Conservation (phyloP, 2,113 vertebrate genomes). For the Mustelus asterias region DNA sequence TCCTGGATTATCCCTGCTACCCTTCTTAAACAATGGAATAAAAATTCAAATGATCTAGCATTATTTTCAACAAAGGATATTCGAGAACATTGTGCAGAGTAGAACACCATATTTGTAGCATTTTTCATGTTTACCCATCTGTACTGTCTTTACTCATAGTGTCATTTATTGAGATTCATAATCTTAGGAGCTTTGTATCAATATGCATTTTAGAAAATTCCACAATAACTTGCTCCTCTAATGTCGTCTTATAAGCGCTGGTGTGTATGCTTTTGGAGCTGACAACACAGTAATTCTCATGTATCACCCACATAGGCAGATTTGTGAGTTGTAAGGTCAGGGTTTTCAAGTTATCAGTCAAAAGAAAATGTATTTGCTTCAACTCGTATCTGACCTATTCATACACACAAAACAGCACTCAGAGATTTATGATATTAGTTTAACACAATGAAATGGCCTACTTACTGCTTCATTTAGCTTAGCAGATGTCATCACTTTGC, state of each 20-base stretch:
- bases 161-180: background rate
- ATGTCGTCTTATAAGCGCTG: background rate
- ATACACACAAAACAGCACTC: background rate
- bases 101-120: background rate
- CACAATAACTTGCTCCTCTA: background rate
- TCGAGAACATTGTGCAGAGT: background rate
- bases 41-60: no score
- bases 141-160: background rate
- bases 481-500: background rate
- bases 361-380: background rate
- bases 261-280: background rate
- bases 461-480: background rate
- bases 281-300: background rate
- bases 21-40: no score
- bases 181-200: background rate
- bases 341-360: background rate
- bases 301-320: background rate
- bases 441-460: background rate
- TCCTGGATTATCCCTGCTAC: no score
- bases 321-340: background rate
- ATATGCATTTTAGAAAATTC: background rate
- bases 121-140: background rate
- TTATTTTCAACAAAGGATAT: background rate
- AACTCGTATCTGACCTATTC: background rate
- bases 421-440: background rate